Evolutionary conservation across 1,140 invertebrate species (phyloP), one percentile per base, ranked within the genome.

Genomic region (Paraescarpia echinospica): DNA sequence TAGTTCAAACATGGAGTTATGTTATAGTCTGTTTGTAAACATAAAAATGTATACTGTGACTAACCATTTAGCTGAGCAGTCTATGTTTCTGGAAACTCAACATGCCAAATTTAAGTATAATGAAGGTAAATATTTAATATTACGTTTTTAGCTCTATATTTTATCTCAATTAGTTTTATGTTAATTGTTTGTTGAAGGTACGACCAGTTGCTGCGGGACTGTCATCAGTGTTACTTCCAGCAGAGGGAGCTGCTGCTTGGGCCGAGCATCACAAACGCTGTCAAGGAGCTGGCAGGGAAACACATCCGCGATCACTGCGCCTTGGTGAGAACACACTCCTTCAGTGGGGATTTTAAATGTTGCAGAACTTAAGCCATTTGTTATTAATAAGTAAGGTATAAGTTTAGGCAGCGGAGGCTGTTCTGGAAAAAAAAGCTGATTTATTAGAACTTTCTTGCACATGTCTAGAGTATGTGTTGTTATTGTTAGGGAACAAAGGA

Each of bases 291-390:
- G 22, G 97, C 97, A 35, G 95, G 96, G 22, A 97, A 97, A 93
- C 97, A 98, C 94, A 97, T 97, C 92, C 97, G 97, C 9, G 98
- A 99, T 96, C 98, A 99, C 94, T 99, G 98, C 96, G 97, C 98
- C 34, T 96, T 99, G 12, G 97, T 96, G 92, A 92, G 94, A 33
- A 35, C 33, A 93, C 59, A 34, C 35, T 91, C 89, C 89, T 35
- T 90, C 14, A 18, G 9, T 35, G 51, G 8, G 8, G 18, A 51
- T 77, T 77, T 77, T 27, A 27, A 77, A 14, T 77, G 14, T 77
- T 77, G 27, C 59, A 77, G 59, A 77, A 77, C 59, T 77, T 34
- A 22, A 34, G 90, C 90, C 35, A 90, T 90, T 90, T 90, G 34
- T 5, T 34, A 89, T 89, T 89, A 34, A 33, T 89, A 89, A 34